These are phyloP conservation scores for Pristionchus fissidentatus DNA, from an alignment of 2,888 invertebrate species.

Conservation along the genomic window DNA sequence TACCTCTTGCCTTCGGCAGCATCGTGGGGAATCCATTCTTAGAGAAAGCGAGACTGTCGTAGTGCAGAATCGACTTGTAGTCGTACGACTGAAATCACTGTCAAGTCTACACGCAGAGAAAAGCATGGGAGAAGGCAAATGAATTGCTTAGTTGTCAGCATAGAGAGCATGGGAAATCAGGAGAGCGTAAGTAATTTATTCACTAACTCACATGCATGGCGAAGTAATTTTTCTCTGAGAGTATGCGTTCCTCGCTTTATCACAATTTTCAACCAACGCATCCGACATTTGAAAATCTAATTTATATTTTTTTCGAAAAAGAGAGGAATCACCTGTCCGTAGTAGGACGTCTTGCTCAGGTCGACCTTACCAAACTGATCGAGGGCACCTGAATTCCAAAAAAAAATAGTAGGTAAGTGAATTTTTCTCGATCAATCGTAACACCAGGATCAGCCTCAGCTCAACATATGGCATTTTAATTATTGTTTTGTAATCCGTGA, in stretches of 20 bases:
- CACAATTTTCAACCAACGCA: background rate
- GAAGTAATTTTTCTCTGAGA: background rate
- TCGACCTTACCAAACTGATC: slow-evolving; percentile 76
- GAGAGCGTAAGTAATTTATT: background rate
- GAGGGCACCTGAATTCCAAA: slow-evolving; percentile 66
- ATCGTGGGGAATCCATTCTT: slow-evolving; percentile 76
- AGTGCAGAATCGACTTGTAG: slow-evolving; percentile 75
- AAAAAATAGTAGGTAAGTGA: too few relatives aligned
- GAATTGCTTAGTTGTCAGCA: too few relatives aligned
- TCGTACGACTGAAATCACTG: slow-evolving; percentile 70
- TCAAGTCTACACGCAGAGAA: too few relatives aligned
- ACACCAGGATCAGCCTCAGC: too few relatives aligned
- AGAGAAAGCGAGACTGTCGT: slow-evolving; percentile 75
- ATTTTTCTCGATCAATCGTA: too few relatives aligned
- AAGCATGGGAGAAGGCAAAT: background rate
- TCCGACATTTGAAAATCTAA: background rate
- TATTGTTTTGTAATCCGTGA: too few relatives aligned
- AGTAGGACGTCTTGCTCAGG: slow-evolving; percentile 75
- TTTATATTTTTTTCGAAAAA: background rate
- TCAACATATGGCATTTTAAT: too few relatives aligned
- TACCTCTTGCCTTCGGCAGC: slow-evolving; percentile 73
- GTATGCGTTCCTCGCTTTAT: background rate
- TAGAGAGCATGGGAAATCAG: background rate
- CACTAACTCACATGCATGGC: too few relatives aligned
- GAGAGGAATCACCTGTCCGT: slow-evolving; percentile 63